Conservation (phyloP, 2,113 vertebrate species). For the Garra rufa region DNA sequence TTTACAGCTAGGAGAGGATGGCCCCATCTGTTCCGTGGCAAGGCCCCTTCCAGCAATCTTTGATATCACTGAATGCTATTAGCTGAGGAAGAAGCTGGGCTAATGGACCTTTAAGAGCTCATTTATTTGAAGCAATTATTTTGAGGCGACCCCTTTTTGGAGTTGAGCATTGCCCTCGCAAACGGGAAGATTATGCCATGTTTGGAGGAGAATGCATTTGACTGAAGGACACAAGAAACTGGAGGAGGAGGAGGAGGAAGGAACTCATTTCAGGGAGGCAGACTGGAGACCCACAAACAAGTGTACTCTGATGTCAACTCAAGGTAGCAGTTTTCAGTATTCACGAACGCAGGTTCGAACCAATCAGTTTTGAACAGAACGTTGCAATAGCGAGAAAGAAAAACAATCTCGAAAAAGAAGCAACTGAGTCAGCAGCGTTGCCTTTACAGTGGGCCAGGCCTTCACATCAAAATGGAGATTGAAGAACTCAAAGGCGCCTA, state of each 20-base stretch:
- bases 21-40: constrained; percentile 63
- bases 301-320: constrained; percentile 25
- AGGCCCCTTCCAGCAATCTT: constrained; percentile 64
- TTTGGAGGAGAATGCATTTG: constrained; percentile 57
- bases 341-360: constrained; percentile 42
- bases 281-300: constrained; percentile 35
- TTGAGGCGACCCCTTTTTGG: constrained; percentile 58
- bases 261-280: constrained; percentile 47
- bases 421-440: constrained; percentile 59
- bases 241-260: constrained; percentile 29
- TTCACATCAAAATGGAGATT: constrained; percentile 59
- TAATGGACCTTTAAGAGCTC: constrained; percentile 72
- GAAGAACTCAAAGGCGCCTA: constrained; percentile 53
- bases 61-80: constrained; percentile 66
- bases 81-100: constrained; percentile 60
- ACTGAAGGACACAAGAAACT: constrained; percentile 57
- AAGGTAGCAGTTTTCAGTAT: constrained; percentile 20
- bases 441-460: constrained; percentile 44
- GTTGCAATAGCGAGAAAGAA: constrained; percentile 8
- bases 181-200: constrained; percentile 56
- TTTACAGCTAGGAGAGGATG: constrained; percentile 58
- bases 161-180: constrained; percentile 55
- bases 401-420: constrained; percentile 57
- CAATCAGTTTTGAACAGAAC: constrained; percentile 52
- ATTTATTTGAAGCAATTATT: constrained; percentile 75